Evolutionary conservation across 2,113 vertebrate genomes (phyloP), one percentile per base, ranked within the genome.

Genomic region (Aegotheles bennettii): DNA sequence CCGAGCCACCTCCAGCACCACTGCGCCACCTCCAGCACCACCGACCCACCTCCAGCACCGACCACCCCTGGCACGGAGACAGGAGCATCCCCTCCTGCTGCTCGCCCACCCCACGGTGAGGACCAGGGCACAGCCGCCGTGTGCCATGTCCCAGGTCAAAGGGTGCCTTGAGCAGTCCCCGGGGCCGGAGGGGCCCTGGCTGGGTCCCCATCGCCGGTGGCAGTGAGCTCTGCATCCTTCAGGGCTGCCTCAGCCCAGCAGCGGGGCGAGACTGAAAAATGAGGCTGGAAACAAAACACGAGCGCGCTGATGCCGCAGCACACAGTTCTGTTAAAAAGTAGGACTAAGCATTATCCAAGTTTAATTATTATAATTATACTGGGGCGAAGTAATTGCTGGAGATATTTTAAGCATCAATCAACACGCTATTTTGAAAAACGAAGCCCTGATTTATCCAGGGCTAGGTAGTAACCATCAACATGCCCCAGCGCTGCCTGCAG

Each of bases 81-180:
- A 0, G 87, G 33, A 86, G 75, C 89, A 31, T 79, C 83, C 35
- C 33, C 50, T 70, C 8, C 33, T 24, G 45, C 81, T 28, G 36
- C 50, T 59, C 1, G 0, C 17, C 48, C 0, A 0, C 67, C 2
- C 0, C 0, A 7, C 4, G 6, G 28, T 0, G 1, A 47, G 64
- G 43, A 45, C 68, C 48, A 12, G 63, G 48, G 25, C 81, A 13
- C 3, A 1, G 63, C 38, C 77, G 5, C 36, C 17, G 6, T 16
- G 4, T n/a, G 19, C 29, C 14, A 2, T 45, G 65, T 56, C 61
- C 79, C 6, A 7, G 42, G 40, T 45, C 70, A 54, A 61, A n/a
- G 0, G 0, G 16, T 61, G 80, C 38, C 59, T 43, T 0, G 2
- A 40, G 84, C 4, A 19, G 19, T 48, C 47, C 50, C 50, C 50